Evolutionary conservation across 2,888 invertebrate species (phyloP).

Genomic region (Toxonevra muliebris): DNA sequence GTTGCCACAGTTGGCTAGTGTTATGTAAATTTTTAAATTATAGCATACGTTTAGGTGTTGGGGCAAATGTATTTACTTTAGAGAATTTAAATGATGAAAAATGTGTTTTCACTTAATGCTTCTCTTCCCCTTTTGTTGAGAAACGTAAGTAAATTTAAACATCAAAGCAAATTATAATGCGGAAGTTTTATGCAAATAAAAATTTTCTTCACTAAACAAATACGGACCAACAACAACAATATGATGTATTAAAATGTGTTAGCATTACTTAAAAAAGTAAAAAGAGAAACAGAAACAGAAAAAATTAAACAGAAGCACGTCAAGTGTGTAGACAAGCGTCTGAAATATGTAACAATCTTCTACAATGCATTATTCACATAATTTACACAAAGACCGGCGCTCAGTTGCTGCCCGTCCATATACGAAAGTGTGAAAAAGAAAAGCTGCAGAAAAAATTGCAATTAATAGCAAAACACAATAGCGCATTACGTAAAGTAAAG

Average conservation of each 20-base stretch:
- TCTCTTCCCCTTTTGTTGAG: not conserved
- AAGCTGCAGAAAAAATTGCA: too few species aligned
- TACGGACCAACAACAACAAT: not conserved
- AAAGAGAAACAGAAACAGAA: not conserved
- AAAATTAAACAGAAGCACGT: not conserved
- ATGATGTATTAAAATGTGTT: not conserved
- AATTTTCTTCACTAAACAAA: too few species aligned
- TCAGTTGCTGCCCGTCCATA: too few species aligned
- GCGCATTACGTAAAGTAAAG: too few species aligned
- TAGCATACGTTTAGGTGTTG: too few species aligned
- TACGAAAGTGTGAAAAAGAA: too few species aligned
- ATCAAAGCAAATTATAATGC: conserved; percentile 24
- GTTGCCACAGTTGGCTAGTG: too few species aligned
- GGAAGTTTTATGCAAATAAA: conserved; percentile 34
- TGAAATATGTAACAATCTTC: not conserved
- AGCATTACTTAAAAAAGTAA: not conserved
- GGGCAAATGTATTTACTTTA: too few species aligned
- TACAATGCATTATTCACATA: not conserved
- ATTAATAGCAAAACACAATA: too few species aligned
- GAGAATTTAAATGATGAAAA: too few species aligned
- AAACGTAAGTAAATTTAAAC: not conserved
- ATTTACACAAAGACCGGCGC: too few species aligned
- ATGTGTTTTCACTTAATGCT: not conserved
- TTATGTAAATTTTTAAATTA: too few species aligned
- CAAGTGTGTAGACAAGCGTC: not conserved